Conservation (phyloP, 2,888 invertebrate genomes). For the Diadegma fenestrale region DNA sequence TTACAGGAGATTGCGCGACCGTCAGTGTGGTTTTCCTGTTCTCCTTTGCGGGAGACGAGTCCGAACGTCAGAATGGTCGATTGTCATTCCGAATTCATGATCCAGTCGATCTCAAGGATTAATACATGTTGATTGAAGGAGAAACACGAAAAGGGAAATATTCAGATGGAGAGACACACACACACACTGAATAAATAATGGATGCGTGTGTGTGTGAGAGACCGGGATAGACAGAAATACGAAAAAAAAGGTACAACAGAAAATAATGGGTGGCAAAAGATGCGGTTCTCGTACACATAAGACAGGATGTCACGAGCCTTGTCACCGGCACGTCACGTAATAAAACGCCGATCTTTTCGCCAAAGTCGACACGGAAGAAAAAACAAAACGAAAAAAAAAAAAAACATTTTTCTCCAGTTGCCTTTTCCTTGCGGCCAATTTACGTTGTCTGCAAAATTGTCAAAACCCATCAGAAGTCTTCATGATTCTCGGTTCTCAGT, state of each 20-base stretch:
- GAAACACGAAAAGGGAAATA: not conserved
- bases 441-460: not conserved
- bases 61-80: constrained; percentile 43
- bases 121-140: not conserved
- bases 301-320: constrained; percentile 79
- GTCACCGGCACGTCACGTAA: constrained; percentile 76
- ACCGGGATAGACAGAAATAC: not conserved
- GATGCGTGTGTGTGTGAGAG: not conserved
- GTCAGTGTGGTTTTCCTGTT: constrained; percentile 8
- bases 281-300: constrained; percentile 64
- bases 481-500: not conserved
- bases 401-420: not conserved
- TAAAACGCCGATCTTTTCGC: constrained; percentile 8
- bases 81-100: constrained; percentile 22
- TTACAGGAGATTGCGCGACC: not conserved
- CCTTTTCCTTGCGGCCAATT: not conserved
- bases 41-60: not conserved
- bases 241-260: constrained; percentile 15
- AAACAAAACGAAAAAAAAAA: not conserved
- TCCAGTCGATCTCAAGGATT: not conserved
- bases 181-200: not conserved
- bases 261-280: constrained; percentile 52
- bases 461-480: not conserved
- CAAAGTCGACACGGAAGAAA: constrained; percentile 36
- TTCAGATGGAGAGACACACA: not conserved